A percentile compares a stretch with the other conserved stretches of the same genome.
phyloP scores from a whole-genome alignment of 2,797 vertebrate genomes.

The Pteropus rufus region DNA sequence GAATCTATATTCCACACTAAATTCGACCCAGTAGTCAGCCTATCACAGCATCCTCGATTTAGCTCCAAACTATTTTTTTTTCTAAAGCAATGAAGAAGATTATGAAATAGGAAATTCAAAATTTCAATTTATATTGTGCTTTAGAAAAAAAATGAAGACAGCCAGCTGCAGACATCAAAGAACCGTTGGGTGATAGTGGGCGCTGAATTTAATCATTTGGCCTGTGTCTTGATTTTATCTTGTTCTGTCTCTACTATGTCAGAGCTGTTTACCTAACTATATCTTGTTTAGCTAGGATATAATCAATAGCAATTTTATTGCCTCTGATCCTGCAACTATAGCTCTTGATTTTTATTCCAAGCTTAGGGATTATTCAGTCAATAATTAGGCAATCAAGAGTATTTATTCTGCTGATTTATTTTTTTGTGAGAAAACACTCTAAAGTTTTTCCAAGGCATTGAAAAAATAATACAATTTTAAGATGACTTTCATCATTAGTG shows the following conservation, averaged over 20 bases:
- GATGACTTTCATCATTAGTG: background rate
- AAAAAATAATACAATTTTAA: background rate
- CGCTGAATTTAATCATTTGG: background rate
- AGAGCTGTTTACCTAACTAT: background rate
- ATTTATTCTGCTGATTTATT: slow-evolving; percentile 37
- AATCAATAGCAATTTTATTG: background rate
- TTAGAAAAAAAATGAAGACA: background rate
- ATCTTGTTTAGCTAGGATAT: background rate
- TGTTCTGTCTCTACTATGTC: background rate
- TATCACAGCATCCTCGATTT: background rate
- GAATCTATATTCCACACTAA: background rate
- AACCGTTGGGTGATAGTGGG: background rate
- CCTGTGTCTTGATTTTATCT: background rate
- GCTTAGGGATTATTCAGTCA: slow-evolving; percentile 1
- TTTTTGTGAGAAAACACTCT: background rate
- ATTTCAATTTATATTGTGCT: background rate
- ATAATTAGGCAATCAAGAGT: background rate
- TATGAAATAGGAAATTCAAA: background rate
- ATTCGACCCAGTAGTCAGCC: background rate
- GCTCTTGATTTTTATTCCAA: slow-evolving; percentile 53
- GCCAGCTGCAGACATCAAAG: background rate
- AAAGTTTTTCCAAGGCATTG: background rate
- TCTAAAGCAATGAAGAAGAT: background rate
- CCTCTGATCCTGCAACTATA: background rate
- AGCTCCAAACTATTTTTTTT: background rate